These are phyloP conservation scores for Sandelia bainsii DNA, from an alignment of 2,797 vertebrate species.

Conservation along the genomic window DNA sequence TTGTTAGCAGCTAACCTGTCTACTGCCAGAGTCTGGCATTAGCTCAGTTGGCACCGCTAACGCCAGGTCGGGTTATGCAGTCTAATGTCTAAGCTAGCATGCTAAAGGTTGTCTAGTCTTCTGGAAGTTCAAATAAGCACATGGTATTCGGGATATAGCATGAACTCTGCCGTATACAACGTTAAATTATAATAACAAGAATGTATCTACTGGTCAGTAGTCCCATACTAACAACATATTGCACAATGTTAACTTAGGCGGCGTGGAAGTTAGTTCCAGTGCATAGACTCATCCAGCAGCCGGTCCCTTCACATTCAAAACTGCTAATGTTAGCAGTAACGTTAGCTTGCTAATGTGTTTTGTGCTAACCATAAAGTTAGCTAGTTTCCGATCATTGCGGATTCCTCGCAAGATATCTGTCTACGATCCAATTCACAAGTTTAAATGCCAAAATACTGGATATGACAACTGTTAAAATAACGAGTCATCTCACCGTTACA, in stretches of 20 bases:
- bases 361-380: constrained; percentile 63
- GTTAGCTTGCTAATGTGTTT: constrained; percentile 66
- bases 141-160: not conserved
- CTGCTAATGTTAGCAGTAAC: constrained; percentile 62
- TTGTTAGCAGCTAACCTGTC: constrained; percentile 51
- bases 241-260: not conserved
- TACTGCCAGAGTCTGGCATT: constrained; percentile 1
- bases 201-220: rapidly evolving
- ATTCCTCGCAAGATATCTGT: not conserved
- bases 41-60: constrained; percentile 29
- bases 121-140: constrained; percentile 31
- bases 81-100: constrained; percentile 35
- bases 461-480: not conserved
- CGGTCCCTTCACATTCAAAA: constrained; percentile 19
- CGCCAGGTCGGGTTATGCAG: constrained; percentile 34
- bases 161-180: not conserved
- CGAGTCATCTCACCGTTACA: constrained; percentile 54
- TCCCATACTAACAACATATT: rapidly evolving
- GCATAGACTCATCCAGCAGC: constrained; percentile 58
- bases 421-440: not conserved
- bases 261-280: constrained; percentile 33
- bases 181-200: not conserved
- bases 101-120: constrained; percentile 6
- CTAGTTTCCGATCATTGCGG: not conserved
- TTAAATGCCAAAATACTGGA: rapidly evolving